These are phyloP conservation scores for Alentia gelatinosa DNA, from an alignment of 2,888 invertebrate genomes.

Conservation along the genomic window DNA sequence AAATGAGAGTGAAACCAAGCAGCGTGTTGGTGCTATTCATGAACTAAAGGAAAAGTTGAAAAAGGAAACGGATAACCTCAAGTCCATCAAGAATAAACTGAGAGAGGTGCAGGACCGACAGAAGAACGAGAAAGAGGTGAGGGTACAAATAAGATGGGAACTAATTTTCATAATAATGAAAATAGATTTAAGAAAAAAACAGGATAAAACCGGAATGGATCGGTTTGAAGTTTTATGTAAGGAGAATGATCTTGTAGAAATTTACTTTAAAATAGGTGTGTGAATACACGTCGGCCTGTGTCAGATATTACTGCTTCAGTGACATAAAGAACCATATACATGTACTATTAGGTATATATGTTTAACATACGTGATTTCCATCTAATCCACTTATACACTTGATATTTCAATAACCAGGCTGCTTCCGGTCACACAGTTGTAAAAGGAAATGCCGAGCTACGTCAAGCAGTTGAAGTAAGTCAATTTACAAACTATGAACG, in stretches of 20 bases:
- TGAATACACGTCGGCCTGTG: too few species aligned
- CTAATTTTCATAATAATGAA: background rate
- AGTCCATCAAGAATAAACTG: conserved; percentile 71
- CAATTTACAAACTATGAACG: background rate
- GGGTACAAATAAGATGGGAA: background rate
- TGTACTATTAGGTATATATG: too few species aligned
- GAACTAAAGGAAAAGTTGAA: conserved; percentile 76
- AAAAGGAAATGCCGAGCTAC: conserved; percentile 76
- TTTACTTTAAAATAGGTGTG: too few species aligned
- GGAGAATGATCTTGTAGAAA: too few species aligned
- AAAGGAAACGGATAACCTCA: conserved; percentile 73
- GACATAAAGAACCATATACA: too few species aligned
- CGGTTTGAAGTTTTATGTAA: too few species aligned
- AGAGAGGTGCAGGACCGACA: conserved; percentile 74
- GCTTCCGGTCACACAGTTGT: conserved; percentile 71
- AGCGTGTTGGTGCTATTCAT: conserved; percentile 74
- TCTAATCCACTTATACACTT: too few species aligned
- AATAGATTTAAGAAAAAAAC: too few species aligned
- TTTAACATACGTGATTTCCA: too few species aligned
- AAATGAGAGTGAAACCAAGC: conserved; percentile 75
- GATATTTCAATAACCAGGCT: too few species aligned
- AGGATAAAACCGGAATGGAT: too few species aligned
- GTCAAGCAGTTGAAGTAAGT: conserved; percentile 75
- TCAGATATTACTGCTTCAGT: too few species aligned
- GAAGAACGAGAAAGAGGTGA: conserved; percentile 73